phyloP scores from a whole-genome alignment of 2,888 invertebrate genomes.

The Scaptomyza parva region DNA sequence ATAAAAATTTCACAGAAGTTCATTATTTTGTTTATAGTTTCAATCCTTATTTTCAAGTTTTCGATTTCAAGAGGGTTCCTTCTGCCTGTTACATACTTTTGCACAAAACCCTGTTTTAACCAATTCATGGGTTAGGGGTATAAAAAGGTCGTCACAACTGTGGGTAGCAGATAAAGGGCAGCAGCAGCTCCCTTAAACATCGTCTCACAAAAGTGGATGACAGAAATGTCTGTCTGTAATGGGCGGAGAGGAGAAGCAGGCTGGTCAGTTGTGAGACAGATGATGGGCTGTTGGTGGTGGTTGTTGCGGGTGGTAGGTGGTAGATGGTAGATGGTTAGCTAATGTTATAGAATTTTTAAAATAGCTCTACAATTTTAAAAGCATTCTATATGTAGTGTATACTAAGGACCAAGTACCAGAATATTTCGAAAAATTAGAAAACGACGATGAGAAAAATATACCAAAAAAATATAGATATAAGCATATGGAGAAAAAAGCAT shows the following conservation, averaged over 20 bases:
- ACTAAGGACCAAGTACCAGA: constrained; percentile 74
- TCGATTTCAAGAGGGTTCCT: too few relatives aligned
- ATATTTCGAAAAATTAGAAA: constrained; percentile 31
- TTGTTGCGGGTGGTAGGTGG: too few relatives aligned
- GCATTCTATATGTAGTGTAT: constrained; percentile 70
- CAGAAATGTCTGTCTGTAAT: constrained; percentile 16
- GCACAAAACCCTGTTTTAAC: too few relatives aligned
- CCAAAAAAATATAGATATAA: constrained; percentile 21
- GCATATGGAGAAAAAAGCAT: constrained; percentile 15
- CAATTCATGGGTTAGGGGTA: too few relatives aligned
- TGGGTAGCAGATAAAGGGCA: constrained; percentile 61
- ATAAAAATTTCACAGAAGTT: too few relatives aligned
- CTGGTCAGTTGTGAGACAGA: constrained; percentile 28
- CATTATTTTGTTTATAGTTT: too few relatives aligned
- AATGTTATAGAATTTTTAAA: constrained; percentile 53
- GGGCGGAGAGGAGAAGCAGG: background rate
- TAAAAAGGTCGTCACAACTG: constrained; percentile 66
- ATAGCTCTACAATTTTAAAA: constrained; percentile 59
- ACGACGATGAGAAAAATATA: constrained; percentile 22
- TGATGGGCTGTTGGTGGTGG: constrained; percentile 1
- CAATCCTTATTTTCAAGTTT: too few relatives aligned
- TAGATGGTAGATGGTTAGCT: too few relatives aligned
- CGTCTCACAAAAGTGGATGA: constrained; percentile 44
- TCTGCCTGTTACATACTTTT: too few relatives aligned
- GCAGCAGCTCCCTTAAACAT: constrained; percentile 45